Conservation (phyloP, 2,888 invertebrate species). For the Ectobius pallidus region DNA sequence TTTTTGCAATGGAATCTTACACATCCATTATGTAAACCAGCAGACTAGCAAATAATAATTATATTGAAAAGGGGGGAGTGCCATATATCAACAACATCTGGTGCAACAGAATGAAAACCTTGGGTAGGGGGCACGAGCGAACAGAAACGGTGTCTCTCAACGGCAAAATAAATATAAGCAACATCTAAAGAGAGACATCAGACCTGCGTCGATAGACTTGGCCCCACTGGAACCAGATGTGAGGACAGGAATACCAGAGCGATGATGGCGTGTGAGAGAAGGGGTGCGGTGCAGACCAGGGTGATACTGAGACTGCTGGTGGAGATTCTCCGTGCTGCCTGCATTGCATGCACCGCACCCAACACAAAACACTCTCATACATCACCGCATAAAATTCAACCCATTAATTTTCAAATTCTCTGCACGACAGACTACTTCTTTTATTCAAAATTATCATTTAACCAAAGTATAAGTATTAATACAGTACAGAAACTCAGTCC, state of each 20-base stretch:
- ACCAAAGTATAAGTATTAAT: too few species aligned
- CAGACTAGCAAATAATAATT: too few species aligned
- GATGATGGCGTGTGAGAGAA: slow-evolving; percentile 51
- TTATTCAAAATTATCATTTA: too few species aligned
- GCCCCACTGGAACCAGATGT: slow-evolving; percentile 26
- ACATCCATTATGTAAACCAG: too few species aligned
- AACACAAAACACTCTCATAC: slow-evolving; percentile 15
- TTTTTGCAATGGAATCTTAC: too few species aligned
- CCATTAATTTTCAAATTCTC: too few species aligned
- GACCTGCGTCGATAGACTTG: slow-evolving; percentile 38
- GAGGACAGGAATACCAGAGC: slow-evolving; percentile 65
- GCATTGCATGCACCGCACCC: slow-evolving; percentile 40
- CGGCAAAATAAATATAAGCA: not conserved
- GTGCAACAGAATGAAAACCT: too few species aligned
- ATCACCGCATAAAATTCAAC: not conserved
- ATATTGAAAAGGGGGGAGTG: too few species aligned
- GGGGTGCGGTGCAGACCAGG: slow-evolving; percentile 64
- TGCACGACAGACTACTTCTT: too few species aligned
- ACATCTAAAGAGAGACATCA: not conserved
- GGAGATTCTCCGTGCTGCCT: slow-evolving; percentile 68
- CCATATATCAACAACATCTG: too few species aligned
- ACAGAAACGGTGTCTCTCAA: not conserved
- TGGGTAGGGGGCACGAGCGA: too few species aligned
- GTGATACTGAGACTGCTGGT: slow-evolving; percentile 51
- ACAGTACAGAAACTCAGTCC: too few species aligned